These are phyloP conservation scores for Caenorhabditis sinica DNA, from an alignment of 2,888 invertebrate genomes.

Conservation along the genomic window DNA sequence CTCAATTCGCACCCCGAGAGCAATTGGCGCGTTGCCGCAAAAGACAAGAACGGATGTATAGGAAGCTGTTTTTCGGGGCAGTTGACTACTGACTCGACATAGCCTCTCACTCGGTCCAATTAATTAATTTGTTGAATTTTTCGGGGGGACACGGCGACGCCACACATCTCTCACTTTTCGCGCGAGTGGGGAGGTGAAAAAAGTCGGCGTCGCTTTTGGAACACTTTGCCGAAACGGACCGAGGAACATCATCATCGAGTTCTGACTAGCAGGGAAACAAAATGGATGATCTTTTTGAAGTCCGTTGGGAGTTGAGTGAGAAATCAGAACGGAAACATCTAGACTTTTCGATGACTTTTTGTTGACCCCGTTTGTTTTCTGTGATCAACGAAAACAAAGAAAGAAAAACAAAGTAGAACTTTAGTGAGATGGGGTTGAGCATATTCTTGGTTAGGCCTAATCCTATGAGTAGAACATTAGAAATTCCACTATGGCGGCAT, in stretches of 20 bases:
- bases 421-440: not conserved
- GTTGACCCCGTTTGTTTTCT: slow-evolving; percentile 16
- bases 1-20: slow-evolving; percentile 67
- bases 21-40: slow-evolving; percentile 62
- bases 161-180: slow-evolving; percentile 29
- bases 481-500: not conserved
- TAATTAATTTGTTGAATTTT: slow-evolving; percentile 66
- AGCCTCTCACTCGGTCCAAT: slow-evolving; percentile 49
- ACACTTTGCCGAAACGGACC: slow-evolving; percentile 4
- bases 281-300: slow-evolving; percentile 42
- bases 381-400: not conserved
- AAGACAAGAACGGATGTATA: slow-evolving; percentile 65
- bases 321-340: slow-evolving; percentile 52
- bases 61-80: slow-evolving; percentile 63
- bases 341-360: slow-evolving; percentile 45
- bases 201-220: slow-evolving; percentile 5
- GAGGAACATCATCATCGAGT: slow-evolving; percentile 36
- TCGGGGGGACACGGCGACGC: slow-evolving; percentile 18
- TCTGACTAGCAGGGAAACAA: not conserved
- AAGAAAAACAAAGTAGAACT: not conserved
- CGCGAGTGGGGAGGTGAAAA: slow-evolving; percentile 21
- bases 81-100: slow-evolving; percentile 49
- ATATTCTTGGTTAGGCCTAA: not conserved
- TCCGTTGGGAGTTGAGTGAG: slow-evolving; percentile 3
- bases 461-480: not conserved